Evolutionary conservation across 2,113 vertebrate species (phyloP), one percentile per base, ranked within the genome.

Genomic region (Spermophilus dauricus): DNA sequence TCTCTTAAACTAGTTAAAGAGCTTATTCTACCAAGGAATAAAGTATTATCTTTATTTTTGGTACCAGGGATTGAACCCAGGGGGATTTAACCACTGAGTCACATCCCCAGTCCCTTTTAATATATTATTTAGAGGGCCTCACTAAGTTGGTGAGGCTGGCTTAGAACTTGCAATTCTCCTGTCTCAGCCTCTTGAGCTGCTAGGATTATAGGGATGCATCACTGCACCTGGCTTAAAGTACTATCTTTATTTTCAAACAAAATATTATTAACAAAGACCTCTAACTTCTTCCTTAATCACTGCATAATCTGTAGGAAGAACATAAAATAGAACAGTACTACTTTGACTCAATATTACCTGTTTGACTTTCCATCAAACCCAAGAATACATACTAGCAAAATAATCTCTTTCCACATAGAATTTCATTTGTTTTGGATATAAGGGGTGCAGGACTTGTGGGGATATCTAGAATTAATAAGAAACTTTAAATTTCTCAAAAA

Each of bases 1-100:
- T 99, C 99, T 99, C 99, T 99, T 97, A 96, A 88, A 69, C 37
- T 96, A 96, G 97, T 98, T 99, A 98, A 99, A 98, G 98, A 99
- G 97, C 37, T 24, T 86, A 16, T 85, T 98, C 94, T 93, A 97
- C 78, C 30, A 94, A 39, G 17, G 34, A 96, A 86, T 90, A 92
- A 96, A 96, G 32, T 32, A 63, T 8, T 53, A 77, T 0, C 10
- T 37, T 58, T 58, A 51, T 58, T 58, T 58, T 58, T 24, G 56
- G 56, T 22, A 58, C 56, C 56, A 58, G 56, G 56, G 20, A 58
- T 22, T 58, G 56, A 58, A 58, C 56, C 56, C 20, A 58, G 56
- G 56, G 20, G 20, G 1, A 7, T 20, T 58, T 58, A 58, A 58
- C 20, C 56, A 58, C 56, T 58, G 56, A 58, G 56, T 7, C 56